phyloP scores from a whole-genome alignment of 2,113 vertebrate genomes.

The human (Homo sapiens) region GRCh38 chr7:108988501-108989000 shows the following conservation, averaged over 20 bases:
- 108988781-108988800: neutral
- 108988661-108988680: neutral
- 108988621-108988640: neutral
- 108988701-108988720: neutral
- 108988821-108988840: no score
- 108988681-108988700: neutral
- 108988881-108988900: no score
- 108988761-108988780: neutral
- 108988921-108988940: no score
- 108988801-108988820: neutral
- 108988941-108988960: no score
- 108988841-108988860: no score
- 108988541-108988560: no score
- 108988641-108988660: neutral
- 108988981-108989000: no score
- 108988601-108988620: neutral
- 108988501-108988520: no score
- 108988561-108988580: neutral
- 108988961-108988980: no score
- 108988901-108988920: no score
- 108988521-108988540: no score
- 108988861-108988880: no score
- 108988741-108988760: neutral
- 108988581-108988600: neutral
- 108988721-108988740: neutral